These are phyloP conservation scores for Protonemura montana DNA, from an alignment of 2,888 invertebrate genomes.

Conservation along the genomic window DNA sequence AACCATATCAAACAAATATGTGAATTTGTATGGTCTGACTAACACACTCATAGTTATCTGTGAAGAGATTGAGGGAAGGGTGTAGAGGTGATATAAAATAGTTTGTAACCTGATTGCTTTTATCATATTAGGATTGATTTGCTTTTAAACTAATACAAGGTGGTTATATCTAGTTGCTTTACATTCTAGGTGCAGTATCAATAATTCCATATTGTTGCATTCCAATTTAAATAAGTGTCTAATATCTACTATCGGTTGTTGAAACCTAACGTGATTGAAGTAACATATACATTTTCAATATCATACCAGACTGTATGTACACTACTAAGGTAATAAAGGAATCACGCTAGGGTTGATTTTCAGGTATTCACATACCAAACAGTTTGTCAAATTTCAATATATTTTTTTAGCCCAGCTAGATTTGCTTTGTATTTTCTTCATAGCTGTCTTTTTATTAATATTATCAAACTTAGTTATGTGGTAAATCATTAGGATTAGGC, in stretches of 20 bases:
- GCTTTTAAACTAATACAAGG: too few species aligned
- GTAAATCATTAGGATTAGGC: background rate
- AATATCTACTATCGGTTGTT: too few species aligned
- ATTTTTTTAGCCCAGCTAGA: background rate
- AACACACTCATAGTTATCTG: background rate
- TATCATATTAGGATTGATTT: too few species aligned
- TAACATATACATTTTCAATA: background rate
- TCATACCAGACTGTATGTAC: background rate
- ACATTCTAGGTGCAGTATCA: background rate
- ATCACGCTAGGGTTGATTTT: background rate
- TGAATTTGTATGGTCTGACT: background rate
- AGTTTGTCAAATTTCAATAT: background rate
- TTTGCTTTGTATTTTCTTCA: background rate
- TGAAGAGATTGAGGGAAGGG: background rate
- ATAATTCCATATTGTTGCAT: background rate
- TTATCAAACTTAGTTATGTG: background rate
- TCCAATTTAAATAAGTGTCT: background rate
- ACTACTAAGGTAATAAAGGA: background rate
- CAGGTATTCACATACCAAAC: background rate
- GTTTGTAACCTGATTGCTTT: background rate
- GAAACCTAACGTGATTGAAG: too few species aligned
- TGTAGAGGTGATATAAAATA: constrained; percentile 12
- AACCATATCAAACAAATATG: background rate
- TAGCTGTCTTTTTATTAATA: background rate
- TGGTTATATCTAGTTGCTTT: background rate